Conservation (phyloP, 1,140 invertebrate species). For the Hestina assimilis region DNA sequence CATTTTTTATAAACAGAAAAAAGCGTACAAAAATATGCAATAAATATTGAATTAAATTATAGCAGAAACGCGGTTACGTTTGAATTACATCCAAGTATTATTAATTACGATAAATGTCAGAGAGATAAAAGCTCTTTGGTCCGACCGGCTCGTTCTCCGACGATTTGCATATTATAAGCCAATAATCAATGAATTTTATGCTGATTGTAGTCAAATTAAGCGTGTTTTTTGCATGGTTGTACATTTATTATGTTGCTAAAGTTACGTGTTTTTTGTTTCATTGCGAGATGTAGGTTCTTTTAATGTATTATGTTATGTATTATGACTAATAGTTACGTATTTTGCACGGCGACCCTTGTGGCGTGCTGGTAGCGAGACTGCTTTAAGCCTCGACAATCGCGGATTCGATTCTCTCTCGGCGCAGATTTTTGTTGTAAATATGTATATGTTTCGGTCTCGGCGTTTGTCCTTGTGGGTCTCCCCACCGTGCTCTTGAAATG, state of each 20-base stretch:
- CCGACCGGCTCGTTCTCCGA: background rate
- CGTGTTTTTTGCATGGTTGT: background rate
- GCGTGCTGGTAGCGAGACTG: too few species aligned
- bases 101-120: constrained; percentile 2
- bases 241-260: background rate
- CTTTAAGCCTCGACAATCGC: too few species aligned
- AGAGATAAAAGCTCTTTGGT: background rate
- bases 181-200: constrained; percentile 1
- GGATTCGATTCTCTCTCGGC: too few species aligned
- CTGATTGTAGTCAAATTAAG: constrained; percentile 4
- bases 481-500: too few species aligned
- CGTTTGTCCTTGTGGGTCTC: too few species aligned
- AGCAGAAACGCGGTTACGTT: background rate
- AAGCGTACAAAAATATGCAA: background rate
- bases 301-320: background rate
- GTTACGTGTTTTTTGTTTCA: background rate
- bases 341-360: too few species aligned
- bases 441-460: too few species aligned
- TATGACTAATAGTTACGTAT: background rate
- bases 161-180: background rate
- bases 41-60: too few species aligned
- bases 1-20: background rate
- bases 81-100: background rate
- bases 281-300: background rate
- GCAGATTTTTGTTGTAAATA: too few species aligned